Evolutionary conservation across 2,113 vertebrate genomes (phyloP), one percentile per base, ranked within the genome.

Genomic region (Otis tarda): DNA sequence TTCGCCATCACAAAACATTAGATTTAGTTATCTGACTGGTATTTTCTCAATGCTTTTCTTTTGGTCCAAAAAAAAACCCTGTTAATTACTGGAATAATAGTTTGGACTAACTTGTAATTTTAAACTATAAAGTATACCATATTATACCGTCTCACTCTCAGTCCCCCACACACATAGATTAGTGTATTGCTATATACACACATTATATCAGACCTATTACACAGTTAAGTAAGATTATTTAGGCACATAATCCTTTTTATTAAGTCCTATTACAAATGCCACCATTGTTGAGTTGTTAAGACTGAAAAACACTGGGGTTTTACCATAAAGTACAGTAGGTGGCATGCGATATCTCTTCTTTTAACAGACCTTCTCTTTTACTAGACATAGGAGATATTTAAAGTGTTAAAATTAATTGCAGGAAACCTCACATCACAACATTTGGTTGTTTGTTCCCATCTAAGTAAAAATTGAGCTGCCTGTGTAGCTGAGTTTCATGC

Each of bases 1-100:
- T 97, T 91, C 53, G 8, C 30, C 43, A 77, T 92, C 96, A 83
- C n/a, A 95, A 97, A 97, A 96, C 37, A 59, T 52, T 96, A 94
- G n/a, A 87, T 76, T 94, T 74, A 56, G 85, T 89, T 91, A 70
- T 89, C 84, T 76, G 69, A 80, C 56, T 47, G 52, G 50, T 83
- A 71, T 77, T 94, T 94, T 90, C 69, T 69, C 45, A 94, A 14
- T 60, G 71, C 21, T 90, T 95, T 94, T 71, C 47, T 92, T 95
- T 86, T 35, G 21, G 70, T 70, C 64, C 5, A 79, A 82, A 90
- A 94, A 76, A 11, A 55, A 52, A 12, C 10, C 1, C 35, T 47
- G 21, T 73, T 96, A 77, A 94, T 92, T 94, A 83, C 59, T 63
- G 25, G 55, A 83, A 94, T 94, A 93, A 94, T 87, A 89, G 77